Evolutionary conservation across 2,797 vertebrate species (phyloP), one percentile per base, ranked within the genome.

Genomic region (Meriones psammophilus): DNA sequence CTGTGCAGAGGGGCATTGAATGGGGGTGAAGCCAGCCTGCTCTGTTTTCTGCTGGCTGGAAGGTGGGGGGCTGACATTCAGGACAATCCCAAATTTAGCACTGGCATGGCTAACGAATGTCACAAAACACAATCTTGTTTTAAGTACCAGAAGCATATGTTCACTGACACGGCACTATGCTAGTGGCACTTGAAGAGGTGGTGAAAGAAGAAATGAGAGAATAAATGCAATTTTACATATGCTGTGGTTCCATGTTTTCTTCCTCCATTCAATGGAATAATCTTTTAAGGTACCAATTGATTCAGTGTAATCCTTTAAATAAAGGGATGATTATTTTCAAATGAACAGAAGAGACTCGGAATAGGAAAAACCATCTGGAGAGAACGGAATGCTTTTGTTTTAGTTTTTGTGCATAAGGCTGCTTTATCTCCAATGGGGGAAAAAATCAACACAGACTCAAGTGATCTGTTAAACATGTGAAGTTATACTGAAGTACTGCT

Each of bases 101-200:
- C 97, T 97, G 97, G 98, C 97, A 95, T 96, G 95, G 94, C 98
- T 96, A 94, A 96, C 93, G 94, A 93, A 73, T 58, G 95, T 96
- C 97, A 98, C 97, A 98, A 98, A 97, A 97, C 95, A 1, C 97
- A 97, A 94, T 95, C 98, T 98, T 98, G 98, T 98, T 98, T 98
- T 97, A 98, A 98, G 97, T 88, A 96, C 94, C 79, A 78, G 98
- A 98, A 98, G 97, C 98, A 98, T 98, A 98, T 98, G 98, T 98
- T 98, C 96, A 30, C 84, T 96, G 98, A 97, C 97, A 98, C 74
- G 97, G 97, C 96, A 92, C 93, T 89, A 97, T 94, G 97, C 94
- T 96, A 96, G 83, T 96, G 97, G 97, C 97, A 94, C 93, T 97
- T 93, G 96, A 66, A 85, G 87, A 46, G 84, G 50, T 56, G 84